Evolutionary conservation across 2,888 invertebrate genomes (phyloP).

Genomic region (Leuctra nigra): DNA sequence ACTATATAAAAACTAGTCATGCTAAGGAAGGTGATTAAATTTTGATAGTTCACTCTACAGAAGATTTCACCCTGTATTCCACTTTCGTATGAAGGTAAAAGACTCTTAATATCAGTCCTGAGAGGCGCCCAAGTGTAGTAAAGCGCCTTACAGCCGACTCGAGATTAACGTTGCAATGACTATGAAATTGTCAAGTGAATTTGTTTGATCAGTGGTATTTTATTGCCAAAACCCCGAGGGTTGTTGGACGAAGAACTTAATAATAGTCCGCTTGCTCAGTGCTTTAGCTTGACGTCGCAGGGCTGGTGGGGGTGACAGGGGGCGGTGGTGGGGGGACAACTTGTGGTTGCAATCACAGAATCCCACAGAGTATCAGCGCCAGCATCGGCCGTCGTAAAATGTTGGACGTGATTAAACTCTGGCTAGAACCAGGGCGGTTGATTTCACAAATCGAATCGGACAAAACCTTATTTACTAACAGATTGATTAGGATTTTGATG

Average conservation of each 20-base stretch:
- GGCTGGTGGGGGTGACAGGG: neutral
- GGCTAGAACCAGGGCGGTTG: neutral
- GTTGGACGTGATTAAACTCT: conserved; percentile 13
- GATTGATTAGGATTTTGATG: no score
- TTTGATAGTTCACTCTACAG: no score
- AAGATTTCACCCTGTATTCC: no score
- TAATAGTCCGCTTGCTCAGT: no score
- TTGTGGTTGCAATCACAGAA: conserved; percentile 6
- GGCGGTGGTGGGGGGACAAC: neutral
- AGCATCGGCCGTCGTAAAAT: conserved; percentile 8
- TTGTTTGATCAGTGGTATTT: conserved; percentile 27
- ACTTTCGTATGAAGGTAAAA: no score
- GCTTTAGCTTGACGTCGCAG: no score
- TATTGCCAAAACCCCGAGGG: conserved; percentile 23
- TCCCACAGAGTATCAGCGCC: conserved; percentile 11
- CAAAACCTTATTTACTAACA: neutral
- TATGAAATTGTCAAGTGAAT: conserved; percentile 12
- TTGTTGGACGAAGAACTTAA: conserved; percentile 23
- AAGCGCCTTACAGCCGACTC: conserved; percentile 24
- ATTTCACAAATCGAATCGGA: neutral
- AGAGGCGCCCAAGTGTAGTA: conserved; percentile 3
- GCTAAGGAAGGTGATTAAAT: no score
- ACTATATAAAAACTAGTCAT: no score
- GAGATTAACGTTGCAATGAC: conserved; percentile 24
- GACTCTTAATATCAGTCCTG: no score